Evolutionary conservation across 2,888 invertebrate species (phyloP), one percentile per base, ranked within the genome.

Genomic region (Latheticus oryzae): DNA sequence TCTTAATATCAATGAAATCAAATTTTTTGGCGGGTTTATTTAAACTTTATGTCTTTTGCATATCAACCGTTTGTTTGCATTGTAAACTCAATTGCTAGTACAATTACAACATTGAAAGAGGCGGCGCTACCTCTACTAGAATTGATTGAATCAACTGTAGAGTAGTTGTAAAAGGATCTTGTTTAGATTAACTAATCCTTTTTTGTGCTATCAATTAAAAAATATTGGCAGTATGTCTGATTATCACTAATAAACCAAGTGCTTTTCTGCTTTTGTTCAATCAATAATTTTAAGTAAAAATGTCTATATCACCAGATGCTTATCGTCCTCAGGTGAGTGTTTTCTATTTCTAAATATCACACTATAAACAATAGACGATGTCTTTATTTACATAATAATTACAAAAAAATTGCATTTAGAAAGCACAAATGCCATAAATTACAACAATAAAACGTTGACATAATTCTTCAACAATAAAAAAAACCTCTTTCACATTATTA

Each of bases 291-390:
- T 23, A 32, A 9, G 15, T 28, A 16, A 53, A 42, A 47, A 54
- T 54, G 54, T 54, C 54, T 5, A 47, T 54, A 38, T 54, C 54
- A 15, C 54, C 54, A 3, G 45, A 40, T 30, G 17, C 40, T 52
- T 40, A 52, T 52, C 52, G 52, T 5, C 37, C 50, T 0, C 37
- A 50, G 28, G 50, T 50, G 16, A 50, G 50, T 38, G 37, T 23
- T 38, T 24, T 30, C 30, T 16, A 38, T 38, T 38, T 32, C 12
- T 32, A 13, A 7, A 26, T 13, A 11, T 17, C 1, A 17, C 16
- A 35, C 21, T 9, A 9, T 23, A 19, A 51, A 51, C 51, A 51
- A 51, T 38, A 13, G 17, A 38, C 28, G 30, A n/a, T 30, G 43
- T 45, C 30, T 30, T 23, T 35, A 35, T 32, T 32, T 45, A 35